Conservation (phyloP, 2,113 vertebrate genomes). For the Lathamus discolor region DNA sequence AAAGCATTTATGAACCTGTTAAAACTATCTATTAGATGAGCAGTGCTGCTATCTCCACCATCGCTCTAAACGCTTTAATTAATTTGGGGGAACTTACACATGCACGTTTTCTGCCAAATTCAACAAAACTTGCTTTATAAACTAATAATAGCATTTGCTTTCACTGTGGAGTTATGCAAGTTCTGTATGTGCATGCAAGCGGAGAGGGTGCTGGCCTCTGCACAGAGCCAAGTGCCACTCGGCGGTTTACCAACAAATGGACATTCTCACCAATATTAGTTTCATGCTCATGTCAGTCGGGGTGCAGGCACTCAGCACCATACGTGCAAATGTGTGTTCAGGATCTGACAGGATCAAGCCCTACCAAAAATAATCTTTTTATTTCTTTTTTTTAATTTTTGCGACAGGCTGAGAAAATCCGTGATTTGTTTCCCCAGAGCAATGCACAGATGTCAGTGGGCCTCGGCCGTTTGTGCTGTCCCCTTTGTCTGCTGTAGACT, state of each 20-base stretch:
- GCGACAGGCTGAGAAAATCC: background rate
- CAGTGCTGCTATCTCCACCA: constrained; percentile 41
- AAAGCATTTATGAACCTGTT: constrained; percentile 70
- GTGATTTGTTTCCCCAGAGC: background rate
- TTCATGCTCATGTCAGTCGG: background rate
- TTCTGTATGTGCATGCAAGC: constrained; percentile 30
- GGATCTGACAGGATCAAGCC: background rate
- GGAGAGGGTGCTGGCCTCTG: background rate
- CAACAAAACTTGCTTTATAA: constrained; percentile 58
- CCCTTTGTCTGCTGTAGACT: background rate
- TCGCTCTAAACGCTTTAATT: constrained; percentile 61
- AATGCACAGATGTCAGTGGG: background rate
- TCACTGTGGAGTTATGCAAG: constrained; percentile 41
- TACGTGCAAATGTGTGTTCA: background rate
- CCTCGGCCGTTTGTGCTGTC: background rate
- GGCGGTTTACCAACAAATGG: background rate
- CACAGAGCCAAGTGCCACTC: background rate
- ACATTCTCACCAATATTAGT: background rate
- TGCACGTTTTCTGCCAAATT: constrained; percentile 17
- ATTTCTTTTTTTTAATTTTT: background rate
- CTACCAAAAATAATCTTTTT: background rate
- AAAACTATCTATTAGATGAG: constrained; percentile 61
- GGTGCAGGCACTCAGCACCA: background rate
- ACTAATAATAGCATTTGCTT: constrained; percentile 68
- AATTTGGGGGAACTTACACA: constrained; percentile 67